These are phyloP conservation scores for Nasonia oneida DNA, from an alignment of 2,888 invertebrate species.

Conservation along the genomic window DNA sequence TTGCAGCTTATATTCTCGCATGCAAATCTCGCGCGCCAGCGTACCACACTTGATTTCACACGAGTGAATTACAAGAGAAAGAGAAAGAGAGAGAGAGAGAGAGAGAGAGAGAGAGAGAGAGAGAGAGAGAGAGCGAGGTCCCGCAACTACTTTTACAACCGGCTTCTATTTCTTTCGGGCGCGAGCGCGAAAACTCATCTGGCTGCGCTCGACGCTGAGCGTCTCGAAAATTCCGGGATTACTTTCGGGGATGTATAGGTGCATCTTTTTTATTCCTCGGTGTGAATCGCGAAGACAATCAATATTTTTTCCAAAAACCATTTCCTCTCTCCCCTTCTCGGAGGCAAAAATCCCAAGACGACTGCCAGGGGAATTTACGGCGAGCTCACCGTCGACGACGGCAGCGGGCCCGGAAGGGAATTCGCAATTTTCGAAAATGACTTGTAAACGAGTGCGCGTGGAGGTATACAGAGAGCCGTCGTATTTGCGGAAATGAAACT, in stretches of 20 bases:
- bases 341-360: constrained; percentile 33
- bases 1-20: constrained; percentile 76
- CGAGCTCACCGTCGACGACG: background rate
- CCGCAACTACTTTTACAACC: constrained; percentile 46
- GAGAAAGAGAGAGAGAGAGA: constrained; percentile 63
- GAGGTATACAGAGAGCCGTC: background rate
- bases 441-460: constrained; percentile 51
- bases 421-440: constrained; percentile 62
- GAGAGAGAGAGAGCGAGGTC: constrained; percentile 66
- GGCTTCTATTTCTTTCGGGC: constrained; percentile 28
- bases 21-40: constrained; percentile 74
- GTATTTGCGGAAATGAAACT: constrained; percentile 54
- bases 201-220: constrained; percentile 36
- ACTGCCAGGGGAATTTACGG: constrained; percentile 43
- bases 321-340: background rate
- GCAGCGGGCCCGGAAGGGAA: constrained; percentile 39
- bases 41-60: constrained; percentile 76
- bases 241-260: constrained; percentile 31
- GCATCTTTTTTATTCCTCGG: constrained; percentile 1
- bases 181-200: constrained; percentile 41
- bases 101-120: constrained; percentile 58
- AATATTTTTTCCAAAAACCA: background rate
- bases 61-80: constrained; percentile 65
- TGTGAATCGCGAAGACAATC: background rate
- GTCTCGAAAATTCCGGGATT: constrained; percentile 51